These are phyloP conservation scores for Candoia aspera DNA, from an alignment of 2,113 vertebrate species.

Conservation along the genomic window DNA sequence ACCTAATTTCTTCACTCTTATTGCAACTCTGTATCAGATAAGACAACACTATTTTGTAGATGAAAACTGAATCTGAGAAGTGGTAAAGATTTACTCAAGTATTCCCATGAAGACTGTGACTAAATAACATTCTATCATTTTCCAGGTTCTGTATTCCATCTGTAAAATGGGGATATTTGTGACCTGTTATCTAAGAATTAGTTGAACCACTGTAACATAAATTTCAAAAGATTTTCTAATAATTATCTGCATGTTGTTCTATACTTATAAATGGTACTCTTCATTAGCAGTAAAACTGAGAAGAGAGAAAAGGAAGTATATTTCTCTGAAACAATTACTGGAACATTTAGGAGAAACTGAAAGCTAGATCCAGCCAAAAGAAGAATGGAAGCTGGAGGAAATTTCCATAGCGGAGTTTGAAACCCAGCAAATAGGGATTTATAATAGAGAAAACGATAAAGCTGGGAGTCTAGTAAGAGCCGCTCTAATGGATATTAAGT, in stretches of 20 bases:
- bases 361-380: not conserved
- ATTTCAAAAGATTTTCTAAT: not conserved
- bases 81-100: not conserved
- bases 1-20: not conserved
- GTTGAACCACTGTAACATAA: not conserved
- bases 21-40: not conserved
- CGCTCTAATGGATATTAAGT: constrained; percentile 71
- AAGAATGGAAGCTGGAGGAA: constrained; percentile 21
- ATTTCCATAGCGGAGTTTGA: not conserved
- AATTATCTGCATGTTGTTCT: not conserved
- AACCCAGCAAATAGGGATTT: constrained; percentile 17
- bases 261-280: not conserved
- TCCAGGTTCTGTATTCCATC: not conserved
- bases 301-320: not conserved
- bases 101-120: not conserved
- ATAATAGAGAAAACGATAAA: constrained; percentile 40
- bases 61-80: not conserved
- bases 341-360: fast-evolving
- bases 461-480: constrained; percentile 49
- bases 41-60: not conserved
- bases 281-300: fast-evolving
- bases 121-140: not conserved
- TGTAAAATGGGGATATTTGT: not conserved
- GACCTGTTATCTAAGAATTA: not conserved
- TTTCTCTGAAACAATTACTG: not conserved